phyloP scores from a whole-genome alignment of 92 coral and sea anemone species.

The Isaurus tuberculatus region DNA sequence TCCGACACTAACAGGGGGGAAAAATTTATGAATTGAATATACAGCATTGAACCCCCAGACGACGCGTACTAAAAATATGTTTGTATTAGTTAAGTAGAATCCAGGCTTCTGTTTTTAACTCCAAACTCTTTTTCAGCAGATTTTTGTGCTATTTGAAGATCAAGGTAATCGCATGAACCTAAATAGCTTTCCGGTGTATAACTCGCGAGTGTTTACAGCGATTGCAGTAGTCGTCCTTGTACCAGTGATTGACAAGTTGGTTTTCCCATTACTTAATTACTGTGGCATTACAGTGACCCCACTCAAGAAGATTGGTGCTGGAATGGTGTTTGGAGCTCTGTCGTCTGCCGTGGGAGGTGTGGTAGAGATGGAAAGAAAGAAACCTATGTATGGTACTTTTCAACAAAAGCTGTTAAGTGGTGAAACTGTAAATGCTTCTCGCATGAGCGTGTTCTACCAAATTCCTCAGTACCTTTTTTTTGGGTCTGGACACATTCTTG shows the following conservation, averaged over 20 bases:
- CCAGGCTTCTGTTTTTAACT: no score
- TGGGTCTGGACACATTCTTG: not conserved
- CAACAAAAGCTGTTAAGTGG: slow-evolving; percentile 45
- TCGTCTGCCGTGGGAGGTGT: slow-evolving; percentile 75
- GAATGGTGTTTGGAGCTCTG: slow-evolving; percentile 77
- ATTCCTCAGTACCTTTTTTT: slow-evolving; percentile 73
- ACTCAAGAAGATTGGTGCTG: slow-evolving; percentile 82
- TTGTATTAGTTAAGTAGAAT: no score
- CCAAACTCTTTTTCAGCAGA: no score
- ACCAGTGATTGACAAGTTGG: not conserved
- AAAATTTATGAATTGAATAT: no score
- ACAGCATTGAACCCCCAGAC: no score
- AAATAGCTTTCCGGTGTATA: not conserved
- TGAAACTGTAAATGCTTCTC: slow-evolving; percentile 51
- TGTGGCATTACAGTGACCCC: slow-evolving; percentile 71
- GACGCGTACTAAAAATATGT: no score
- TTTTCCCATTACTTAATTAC: not conserved
- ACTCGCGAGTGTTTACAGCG: not conserved
- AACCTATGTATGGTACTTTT: slow-evolving; percentile 32
- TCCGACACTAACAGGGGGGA: no score
- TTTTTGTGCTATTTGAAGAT: not conserved
- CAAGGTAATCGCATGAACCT: not conserved
- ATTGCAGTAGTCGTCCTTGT: not conserved
- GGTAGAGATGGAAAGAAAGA: slow-evolving; percentile 71
- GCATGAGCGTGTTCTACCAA: slow-evolving; percentile 73